Conservation (phyloP, 2,888 invertebrate genomes). For the Ischnura elegans region DNA sequence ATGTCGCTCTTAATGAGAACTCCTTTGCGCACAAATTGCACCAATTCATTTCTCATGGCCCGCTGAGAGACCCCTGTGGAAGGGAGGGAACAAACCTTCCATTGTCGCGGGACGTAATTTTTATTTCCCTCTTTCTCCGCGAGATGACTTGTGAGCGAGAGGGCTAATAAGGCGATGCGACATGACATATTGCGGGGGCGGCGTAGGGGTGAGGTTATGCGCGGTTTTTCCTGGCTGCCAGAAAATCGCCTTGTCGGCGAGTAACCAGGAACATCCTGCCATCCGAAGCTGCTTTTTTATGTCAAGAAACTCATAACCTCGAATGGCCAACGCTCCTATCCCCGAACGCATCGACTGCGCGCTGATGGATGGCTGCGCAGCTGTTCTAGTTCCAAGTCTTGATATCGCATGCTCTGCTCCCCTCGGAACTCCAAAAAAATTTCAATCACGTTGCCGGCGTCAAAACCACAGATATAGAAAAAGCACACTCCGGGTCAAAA, state of each 20-base stretch:
- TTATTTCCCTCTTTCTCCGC: neutral
- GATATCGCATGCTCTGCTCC: too few relatives aligned
- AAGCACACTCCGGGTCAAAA: too few relatives aligned
- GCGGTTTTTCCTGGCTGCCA: neutral
- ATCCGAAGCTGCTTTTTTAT: neutral
- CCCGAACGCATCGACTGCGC: neutral
- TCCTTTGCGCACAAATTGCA: conserved; percentile 5
- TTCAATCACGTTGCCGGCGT: too few relatives aligned
- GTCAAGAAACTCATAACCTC: neutral
- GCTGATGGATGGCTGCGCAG: neutral
- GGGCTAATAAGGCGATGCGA: neutral
- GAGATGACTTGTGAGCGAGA: neutral
- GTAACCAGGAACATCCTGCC: conserved; percentile 15
- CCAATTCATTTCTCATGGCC: conserved; percentile 9
- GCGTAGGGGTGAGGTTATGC: neutral
- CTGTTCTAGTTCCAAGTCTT: neutral
- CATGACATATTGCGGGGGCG: neutral
- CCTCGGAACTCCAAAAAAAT: too few relatives aligned
- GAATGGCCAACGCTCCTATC: neutral
- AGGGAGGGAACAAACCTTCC: neutral
- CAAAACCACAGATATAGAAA: too few relatives aligned
- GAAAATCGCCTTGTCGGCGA: neutral
- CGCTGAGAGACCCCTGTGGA: neutral
- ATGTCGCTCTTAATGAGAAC: conserved; percentile 5
- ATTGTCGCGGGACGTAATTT: neutral